phyloP scores from a whole-genome alignment of 2,888 invertebrate species.

The Cloeon dipterum region DNA sequence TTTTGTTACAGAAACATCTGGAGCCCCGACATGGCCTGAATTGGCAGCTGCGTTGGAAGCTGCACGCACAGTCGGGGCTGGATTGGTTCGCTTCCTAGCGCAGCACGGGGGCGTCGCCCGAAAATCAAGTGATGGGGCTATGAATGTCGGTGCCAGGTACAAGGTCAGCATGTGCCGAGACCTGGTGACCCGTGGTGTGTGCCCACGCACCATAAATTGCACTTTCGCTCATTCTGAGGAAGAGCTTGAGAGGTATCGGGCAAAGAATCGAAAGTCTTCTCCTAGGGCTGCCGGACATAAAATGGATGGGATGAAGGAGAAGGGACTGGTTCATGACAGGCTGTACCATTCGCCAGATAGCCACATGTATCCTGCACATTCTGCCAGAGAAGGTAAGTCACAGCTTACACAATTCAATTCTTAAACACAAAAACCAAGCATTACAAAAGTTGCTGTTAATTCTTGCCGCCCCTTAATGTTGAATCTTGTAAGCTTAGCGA shows the following conservation, averaged over 20 bases:
- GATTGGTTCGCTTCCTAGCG: conserved; percentile 52
- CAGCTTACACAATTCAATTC: too few relatives aligned
- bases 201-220: conserved; percentile 69
- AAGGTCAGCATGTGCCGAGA: conserved; percentile 84
- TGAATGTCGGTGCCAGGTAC: conserved; percentile 34
- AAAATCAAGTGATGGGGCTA: conserved; percentile 32
- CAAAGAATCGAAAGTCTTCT: conserved; percentile 40
- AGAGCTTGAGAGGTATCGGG: conserved; percentile 63
- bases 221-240: conserved; percentile 84
- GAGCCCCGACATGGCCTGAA: conserved; percentile 35
- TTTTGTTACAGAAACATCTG: too few relatives aligned
- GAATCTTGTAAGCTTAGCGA: too few relatives aligned
- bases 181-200: conserved; percentile 49
- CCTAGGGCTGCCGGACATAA: too few relatives aligned
- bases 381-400: too few relatives aligned
- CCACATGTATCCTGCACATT: too few relatives aligned
- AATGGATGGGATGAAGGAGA: too few relatives aligned
- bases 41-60: conserved; percentile 41
- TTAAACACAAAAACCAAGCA: too few relatives aligned
- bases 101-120: conserved; percentile 36
- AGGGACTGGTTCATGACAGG: too few relatives aligned
- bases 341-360: too few relatives aligned
- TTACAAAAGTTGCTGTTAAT: too few relatives aligned
- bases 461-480: too few relatives aligned
- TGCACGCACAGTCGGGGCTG: conserved; percentile 45